Evolutionary conservation across 2,888 invertebrate genomes (phyloP).

Genomic region (Cerastis rubricosa): DNA sequence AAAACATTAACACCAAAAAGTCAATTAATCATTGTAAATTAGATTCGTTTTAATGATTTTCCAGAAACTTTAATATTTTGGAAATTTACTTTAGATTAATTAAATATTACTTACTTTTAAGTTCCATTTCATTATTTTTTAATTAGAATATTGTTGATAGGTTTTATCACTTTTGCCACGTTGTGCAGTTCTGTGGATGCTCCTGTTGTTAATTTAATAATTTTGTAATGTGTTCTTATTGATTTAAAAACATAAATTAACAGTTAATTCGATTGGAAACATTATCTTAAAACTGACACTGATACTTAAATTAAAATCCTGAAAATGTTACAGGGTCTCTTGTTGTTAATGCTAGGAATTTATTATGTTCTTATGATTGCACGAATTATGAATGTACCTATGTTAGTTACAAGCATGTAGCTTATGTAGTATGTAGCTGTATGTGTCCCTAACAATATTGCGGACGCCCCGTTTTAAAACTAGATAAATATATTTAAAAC

Average conservation of each 20-base stretch:
- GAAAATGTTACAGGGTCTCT: conserved; percentile 55
- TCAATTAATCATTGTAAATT: conserved; percentile 62
- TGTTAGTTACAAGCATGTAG: conserved; percentile 17
- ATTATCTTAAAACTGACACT: conserved; percentile 1
- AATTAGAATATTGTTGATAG: conserved; percentile 19
- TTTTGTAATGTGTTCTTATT: neutral
- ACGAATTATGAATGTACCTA: conserved; percentile 4
- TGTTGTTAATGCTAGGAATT: conserved; percentile 53
- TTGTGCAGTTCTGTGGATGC: neutral
- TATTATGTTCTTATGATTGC: conserved; percentile 45
- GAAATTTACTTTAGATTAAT: conserved; percentile 9
- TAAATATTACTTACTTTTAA: conserved; percentile 6
- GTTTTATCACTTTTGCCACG: conserved; percentile 15
- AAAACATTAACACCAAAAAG: conserved; percentile 59
- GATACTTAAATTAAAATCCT: conserved; percentile 32
- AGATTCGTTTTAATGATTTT: conserved; percentile 32
- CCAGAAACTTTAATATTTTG: neutral
- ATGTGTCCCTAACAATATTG: neutral
- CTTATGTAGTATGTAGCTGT: conserved; percentile 13
- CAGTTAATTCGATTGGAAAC: neutral
- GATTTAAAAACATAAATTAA: conserved; percentile 13
- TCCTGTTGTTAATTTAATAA: conserved; percentile 4
- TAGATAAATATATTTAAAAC: neutral
- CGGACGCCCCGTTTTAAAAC: conserved; percentile 1
- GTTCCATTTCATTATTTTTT: conserved; percentile 18